Conservation (phyloP, 2,113 vertebrate genomes). For the Percopsis transmontana region DNA sequence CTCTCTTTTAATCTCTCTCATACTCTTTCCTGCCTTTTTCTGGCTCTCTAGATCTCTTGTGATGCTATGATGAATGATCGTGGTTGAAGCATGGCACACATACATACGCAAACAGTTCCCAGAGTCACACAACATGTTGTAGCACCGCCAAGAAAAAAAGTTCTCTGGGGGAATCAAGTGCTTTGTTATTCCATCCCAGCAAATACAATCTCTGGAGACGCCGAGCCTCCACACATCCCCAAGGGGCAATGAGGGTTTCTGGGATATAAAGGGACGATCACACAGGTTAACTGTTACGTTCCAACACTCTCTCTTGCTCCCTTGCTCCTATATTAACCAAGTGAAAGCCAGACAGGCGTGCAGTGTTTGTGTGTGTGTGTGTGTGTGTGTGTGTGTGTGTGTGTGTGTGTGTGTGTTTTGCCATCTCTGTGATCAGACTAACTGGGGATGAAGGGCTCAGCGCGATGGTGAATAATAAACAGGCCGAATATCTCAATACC, state of each 20-base stretch:
- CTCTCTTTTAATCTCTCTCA: constrained; percentile 13
- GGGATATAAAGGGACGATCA: constrained; percentile 46
- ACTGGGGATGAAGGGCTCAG: constrained; percentile 27
- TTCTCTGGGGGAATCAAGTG: constrained; percentile 43
- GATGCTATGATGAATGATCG: constrained; percentile 25
- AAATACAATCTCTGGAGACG: constrained; percentile 50
- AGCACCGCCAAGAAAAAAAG: constrained; percentile 33
- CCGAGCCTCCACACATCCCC: constrained; percentile 42
- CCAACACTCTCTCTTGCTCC: not conserved
- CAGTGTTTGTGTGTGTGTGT: not conserved
- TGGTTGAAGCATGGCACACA: constrained; percentile 12
- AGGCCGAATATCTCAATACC: constrained; percentile 40
- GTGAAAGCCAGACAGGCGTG: constrained; percentile 12
- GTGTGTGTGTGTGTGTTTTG: constrained; percentile 10
- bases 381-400: constrained; percentile 13
- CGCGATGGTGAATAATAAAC: constrained; percentile 41
- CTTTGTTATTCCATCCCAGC: constrained; percentile 46
- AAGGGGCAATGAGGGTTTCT: constrained; percentile 34
- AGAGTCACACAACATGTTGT: constrained; percentile 29
- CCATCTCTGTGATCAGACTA: constrained; percentile 27
- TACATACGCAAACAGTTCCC: not conserved
- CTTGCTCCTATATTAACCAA: constrained; percentile 33
- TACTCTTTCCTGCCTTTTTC: not conserved
- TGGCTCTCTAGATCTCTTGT: constrained; percentile 26
- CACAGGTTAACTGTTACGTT: constrained; percentile 37